Evolutionary conservation across 2,113 vertebrate species (phyloP).

Genomic region (Pholis gunnellus): DNA sequence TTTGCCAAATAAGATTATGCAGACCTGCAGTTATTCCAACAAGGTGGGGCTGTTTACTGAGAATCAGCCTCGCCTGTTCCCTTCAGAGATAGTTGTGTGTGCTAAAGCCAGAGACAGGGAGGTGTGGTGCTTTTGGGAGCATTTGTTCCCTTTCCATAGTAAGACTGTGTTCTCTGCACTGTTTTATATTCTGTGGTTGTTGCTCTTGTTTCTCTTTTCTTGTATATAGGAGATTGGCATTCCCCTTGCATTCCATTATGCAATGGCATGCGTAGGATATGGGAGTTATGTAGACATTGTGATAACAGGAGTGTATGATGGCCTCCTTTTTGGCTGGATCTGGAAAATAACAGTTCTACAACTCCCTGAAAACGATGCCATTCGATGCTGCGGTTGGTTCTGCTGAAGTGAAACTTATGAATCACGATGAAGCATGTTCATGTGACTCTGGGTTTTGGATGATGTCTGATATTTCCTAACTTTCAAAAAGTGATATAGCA

Average conservation of each 20-base stretch:
- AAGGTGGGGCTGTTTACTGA: constrained; percentile 74
- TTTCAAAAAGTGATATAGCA: not conserved
- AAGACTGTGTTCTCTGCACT: constrained; percentile 60
- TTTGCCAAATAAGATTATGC: constrained; percentile 60
- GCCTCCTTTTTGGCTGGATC: constrained; percentile 10
- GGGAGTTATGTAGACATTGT: constrained; percentile 41
- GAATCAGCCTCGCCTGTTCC: constrained; percentile 69
- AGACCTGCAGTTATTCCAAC: constrained; percentile 67
- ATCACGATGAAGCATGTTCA: constrained; percentile 19
- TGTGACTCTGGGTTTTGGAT: constrained; percentile 39
- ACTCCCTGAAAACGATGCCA: constrained; percentile 27
- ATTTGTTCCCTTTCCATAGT: constrained; percentile 59
- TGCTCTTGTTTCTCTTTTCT: constrained; percentile 33
- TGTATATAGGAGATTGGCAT: constrained; percentile 52
- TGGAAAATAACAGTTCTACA: constrained; percentile 42
- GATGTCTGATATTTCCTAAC: constrained; percentile 18
- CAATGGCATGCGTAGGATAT: constrained; percentile 46
- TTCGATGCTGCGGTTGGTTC: constrained; percentile 25
- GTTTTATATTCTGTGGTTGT: constrained; percentile 34
- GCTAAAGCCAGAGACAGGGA: constrained; percentile 42
- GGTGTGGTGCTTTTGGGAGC: constrained; percentile 70
- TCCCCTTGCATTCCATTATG: constrained; percentile 38
- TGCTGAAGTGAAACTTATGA: constrained; percentile 53
- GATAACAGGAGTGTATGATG: constrained; percentile 21
- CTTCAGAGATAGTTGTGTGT: constrained; percentile 48